Conservation (phyloP, 2,888 invertebrate genomes). For the Acanthosoma haemorrhoidale region DNA sequence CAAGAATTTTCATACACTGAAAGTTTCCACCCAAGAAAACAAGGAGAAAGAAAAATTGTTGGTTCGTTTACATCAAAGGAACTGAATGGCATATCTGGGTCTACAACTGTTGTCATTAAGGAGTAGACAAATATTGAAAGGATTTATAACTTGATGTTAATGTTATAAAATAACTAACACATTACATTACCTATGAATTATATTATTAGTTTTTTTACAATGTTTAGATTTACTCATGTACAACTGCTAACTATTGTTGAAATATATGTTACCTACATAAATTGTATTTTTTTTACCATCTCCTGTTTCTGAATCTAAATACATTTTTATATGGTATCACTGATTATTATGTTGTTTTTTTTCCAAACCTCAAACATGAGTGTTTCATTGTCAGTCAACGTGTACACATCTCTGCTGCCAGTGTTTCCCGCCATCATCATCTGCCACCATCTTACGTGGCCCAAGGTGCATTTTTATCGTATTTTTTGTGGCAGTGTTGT, state of each 20-base stretch:
- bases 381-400: too few species aligned
- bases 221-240: neutral
- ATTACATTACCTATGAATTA: neutral
- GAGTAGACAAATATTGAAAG: neutral
- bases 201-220: neutral
- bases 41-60: constrained; percentile 59
- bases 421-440: too few species aligned
- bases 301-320: too few species aligned
- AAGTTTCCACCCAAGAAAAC: constrained; percentile 54
- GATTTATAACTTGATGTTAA: neutral
- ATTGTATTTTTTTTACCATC: too few species aligned
- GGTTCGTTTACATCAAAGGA: constrained; percentile 62
- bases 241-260: neutral
- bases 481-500: too few species aligned
- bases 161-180: neutral
- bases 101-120: constrained; percentile 50
- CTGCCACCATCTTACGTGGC: too few species aligned
- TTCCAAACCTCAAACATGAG: too few species aligned
- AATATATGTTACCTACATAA: neutral
- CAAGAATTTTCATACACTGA: constrained; percentile 59
- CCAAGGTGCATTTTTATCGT: too few species aligned
- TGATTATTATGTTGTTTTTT: too few species aligned
- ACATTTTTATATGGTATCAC: too few species aligned
- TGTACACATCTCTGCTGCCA: too few species aligned
- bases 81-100: constrained; percentile 59